Evolutionary conservation across 2,888 invertebrate species (phyloP), one percentile per base, ranked within the genome.

Genomic region (Epinotia ramella): DNA sequence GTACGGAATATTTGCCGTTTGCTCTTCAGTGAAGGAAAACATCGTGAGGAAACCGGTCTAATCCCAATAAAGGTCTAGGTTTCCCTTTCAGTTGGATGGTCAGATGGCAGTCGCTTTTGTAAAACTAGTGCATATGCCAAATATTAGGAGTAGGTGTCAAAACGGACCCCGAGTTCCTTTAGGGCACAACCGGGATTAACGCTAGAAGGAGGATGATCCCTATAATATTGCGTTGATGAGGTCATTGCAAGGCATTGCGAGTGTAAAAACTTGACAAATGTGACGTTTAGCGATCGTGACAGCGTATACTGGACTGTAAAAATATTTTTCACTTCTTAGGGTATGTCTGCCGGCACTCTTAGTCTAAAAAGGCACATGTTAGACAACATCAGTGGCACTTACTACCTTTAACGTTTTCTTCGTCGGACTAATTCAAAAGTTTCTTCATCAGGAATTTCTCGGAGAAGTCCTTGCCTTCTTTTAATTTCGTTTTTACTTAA

Each of bases 401-500:
- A 12, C 13, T 57, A 24, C 46, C 44, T 60, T 60, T 3, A 6
- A 11, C 0, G 53, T n/a, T n/a, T 53, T 33, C 46, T 20, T 46
- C 49, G 56, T 60, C 75, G 59, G 64, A 77, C 77, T 77, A 77
- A 78, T 77, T 77, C 77, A 73, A 77, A 78, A 78, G 68, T 78
- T 78, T 74, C 64, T 74, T 78, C 78, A 78, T 78, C 77, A 78
- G 72, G 63, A 72, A 46, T 72, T 76, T 76, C 46, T 56, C 3
- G 56, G 20, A 72, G 72, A 71, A 76, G 77, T 77, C 67, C 71
- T 76, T 73, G 74, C 57, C 77, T 77, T 77, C 74, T 75, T 73
- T 77, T 76, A 73, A 77, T 77, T 78, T 79, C 60, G 77, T 77
- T 76, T 72, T 72, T 76, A 76, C 70, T 78, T 76, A 78, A 78